Conservation (phyloP, 2,888 invertebrate genomes). For the Stenichneumon culpator region DNA sequence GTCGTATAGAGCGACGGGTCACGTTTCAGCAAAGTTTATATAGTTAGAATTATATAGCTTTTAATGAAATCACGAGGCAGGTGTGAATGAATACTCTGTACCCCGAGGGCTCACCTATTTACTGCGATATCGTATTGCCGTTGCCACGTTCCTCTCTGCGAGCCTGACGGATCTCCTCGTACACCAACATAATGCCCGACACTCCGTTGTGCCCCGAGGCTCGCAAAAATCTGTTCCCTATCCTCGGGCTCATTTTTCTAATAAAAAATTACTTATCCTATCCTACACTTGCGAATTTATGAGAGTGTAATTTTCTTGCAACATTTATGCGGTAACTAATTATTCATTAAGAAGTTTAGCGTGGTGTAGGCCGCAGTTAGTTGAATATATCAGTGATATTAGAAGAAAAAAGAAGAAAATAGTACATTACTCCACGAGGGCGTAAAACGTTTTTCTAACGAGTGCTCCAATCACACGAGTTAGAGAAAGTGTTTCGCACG, state of each 20-base stretch:
- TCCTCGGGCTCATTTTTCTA: constrained; percentile 43
- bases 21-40: constrained; percentile 7
- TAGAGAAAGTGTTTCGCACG: too few relatives aligned
- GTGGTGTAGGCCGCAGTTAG: not conserved
- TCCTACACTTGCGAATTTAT: constrained; percentile 16
- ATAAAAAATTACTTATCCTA: constrained; percentile 42
- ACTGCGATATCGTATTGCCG: constrained; percentile 37
- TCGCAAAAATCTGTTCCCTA: constrained; percentile 51
- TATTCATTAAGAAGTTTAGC: constrained; percentile 23
- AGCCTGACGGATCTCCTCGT: constrained; percentile 17
- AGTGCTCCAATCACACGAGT: too few relatives aligned
- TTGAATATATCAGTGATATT: not conserved
- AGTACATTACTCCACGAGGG: too few relatives aligned
- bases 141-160: constrained; percentile 14
- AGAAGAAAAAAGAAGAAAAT: not conserved
- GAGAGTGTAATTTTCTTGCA: constrained; percentile 12
- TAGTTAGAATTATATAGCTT: constrained; percentile 33
- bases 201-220: constrained; percentile 42
- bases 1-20: constrained; percentile 1
- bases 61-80: constrained; percentile 67
- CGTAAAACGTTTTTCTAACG: not conserved
- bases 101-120: constrained; percentile 66
- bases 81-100: constrained; percentile 64
- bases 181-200: constrained; percentile 19
- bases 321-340: constrained; percentile 48